Evolutionary conservation across 2,888 invertebrate genomes (phyloP), one percentile per base, ranked within the genome.

Genomic region (Clostera curtula): DNA sequence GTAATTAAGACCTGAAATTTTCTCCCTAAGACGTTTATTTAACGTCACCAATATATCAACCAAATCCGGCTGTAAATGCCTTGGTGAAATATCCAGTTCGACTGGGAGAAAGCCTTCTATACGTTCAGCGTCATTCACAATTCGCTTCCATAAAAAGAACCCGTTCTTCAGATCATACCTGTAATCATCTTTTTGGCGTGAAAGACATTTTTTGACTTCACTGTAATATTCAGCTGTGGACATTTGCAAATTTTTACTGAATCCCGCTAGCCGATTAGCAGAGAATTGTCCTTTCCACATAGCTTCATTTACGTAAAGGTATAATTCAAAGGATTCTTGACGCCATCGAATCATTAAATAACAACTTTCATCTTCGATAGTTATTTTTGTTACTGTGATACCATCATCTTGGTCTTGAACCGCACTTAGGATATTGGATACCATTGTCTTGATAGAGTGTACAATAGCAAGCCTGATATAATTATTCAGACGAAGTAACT

Each of bases 61-160:
- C 28, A 76, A 49, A 46, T 73, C 61, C 5, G 62, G 66, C 14
- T 54, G 59, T 3, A 43, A 19, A 10, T 38, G 39, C 17, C 40
- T 55, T 2, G 60, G 49, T 9, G 52, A 34, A 16, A 31, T 40
- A 17, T 63, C 59, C 18, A 55, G 19, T 46, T 74, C 68, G 30
- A 76, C 49, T 1, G 76, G 75, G 21, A 76, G 31, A 43, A 74
- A 76, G 4, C 76, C 76, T 60, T 76, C 73, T 23, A 73, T 61
- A 9, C 64, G 29, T 10, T 56, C 3, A 0, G 54, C 49, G 11
- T 56, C 48, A 15, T 53, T 49, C 6, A 49, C 9, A 36, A 56
- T 66, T 29, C 58, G 57, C 48, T 72, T 74, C 76, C 76, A 76
- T 32, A 72, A 76, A 38, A 76, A 75, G 43, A 76, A 72, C 0